A percentile compares a stretch with the other conserved stretches of the same genome.
phyloP scores from a whole-genome alignment of 2,797 vertebrate genomes.

The Schizopygopsis malacanthus region DNA sequence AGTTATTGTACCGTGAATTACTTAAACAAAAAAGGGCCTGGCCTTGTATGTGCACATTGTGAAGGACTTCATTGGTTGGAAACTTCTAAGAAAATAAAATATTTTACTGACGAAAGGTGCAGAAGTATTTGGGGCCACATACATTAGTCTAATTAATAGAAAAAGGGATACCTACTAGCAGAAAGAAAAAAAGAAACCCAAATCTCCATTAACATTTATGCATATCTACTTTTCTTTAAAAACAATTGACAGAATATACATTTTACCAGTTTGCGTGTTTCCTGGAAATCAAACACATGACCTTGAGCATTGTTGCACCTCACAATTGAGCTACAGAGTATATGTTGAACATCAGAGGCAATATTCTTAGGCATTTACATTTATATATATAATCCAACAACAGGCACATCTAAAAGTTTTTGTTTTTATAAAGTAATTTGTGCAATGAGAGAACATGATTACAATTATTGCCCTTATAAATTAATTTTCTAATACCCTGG shows the following conservation, averaged over 20 bases:
- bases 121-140: background rate
- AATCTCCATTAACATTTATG: background rate
- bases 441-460: background rate
- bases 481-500: background rate
- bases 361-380: background rate
- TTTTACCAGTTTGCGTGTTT: background rate
- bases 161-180: background rate
- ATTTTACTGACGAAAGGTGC: background rate
- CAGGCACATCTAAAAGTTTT: background rate
- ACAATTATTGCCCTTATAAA: background rate
- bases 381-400: background rate
- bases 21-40: background rate
- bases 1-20: constrained; percentile 49
- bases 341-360: background rate
- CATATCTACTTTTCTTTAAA: background rate
- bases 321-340: background rate
- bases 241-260: background rate
- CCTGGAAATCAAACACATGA: background rate
- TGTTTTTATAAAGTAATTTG: background rate
- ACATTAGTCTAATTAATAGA: background rate
- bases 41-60: background rate
- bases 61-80: background rate
- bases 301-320: background rate
- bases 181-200: background rate
- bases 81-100: background rate